Evolutionary conservation across 2,797 vertebrate genomes (phyloP), one percentile per base, ranked within the genome.

Genomic region (Schizopygopsis malacanthus): DNA sequence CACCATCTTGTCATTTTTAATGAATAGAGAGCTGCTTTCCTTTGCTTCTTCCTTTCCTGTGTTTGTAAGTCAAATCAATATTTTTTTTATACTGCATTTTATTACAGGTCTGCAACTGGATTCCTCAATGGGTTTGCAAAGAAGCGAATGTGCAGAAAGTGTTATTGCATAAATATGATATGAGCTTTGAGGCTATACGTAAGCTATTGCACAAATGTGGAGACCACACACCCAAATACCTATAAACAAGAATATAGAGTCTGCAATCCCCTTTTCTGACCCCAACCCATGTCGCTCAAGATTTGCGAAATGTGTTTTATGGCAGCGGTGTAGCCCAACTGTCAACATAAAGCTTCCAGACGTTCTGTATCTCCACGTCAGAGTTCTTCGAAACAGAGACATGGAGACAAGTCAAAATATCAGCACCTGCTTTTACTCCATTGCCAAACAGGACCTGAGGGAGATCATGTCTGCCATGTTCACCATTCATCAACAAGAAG

Each of bases 391-490:
- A 71, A 45, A 79, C 20, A 63, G 20, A 65, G 13, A 50, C 71
- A 22, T 18, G 47, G 56, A 45, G 70, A 82, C 81, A 28, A 28
- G 65, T 84, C 37, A 79, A 84, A 33, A 83, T 81, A 45, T 84
- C 78, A 86, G 56, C 80, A 73, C 88, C 76, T 81, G 73, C 54
- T 2, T 85, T 81, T 52, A 47, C 6, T 87, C 50, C 54, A 71
- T 70, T 61, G 81, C 75, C 75, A 73, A 78, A 83, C 82, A 77
- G 61, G 45, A 54, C 78, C 75, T 52, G 69, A 71, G 70, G 81
- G 56, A 84, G 52, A 59, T 43, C 82, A 50, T 82, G 52, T 59
- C 70, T 86, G 70, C 76, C 77, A 84, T 79, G 59, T 72, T 84
- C 61, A 13, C 43, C 75, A 86, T 88, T 70, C 59, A 84, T 86